A percentile compares a stretch with the other conserved stretches of the same genome.
Evolutionary conservation across 92 coral and sea anemone genomes (phyloP).

Genomic region (Desmophyllum pertusum): DNA sequence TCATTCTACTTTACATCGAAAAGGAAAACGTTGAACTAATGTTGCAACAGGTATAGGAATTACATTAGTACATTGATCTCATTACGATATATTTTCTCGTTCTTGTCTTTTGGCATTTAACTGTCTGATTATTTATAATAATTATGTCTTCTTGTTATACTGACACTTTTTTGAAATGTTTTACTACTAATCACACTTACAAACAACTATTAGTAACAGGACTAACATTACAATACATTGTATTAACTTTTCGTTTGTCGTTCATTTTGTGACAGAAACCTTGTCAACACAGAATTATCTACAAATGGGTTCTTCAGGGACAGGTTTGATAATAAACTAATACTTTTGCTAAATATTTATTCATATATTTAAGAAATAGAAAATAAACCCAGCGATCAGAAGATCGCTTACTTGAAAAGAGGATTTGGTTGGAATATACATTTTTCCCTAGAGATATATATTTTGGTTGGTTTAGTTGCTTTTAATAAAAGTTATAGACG

Average conservation of each 20-base stretch:
- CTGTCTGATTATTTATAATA: not conserved
- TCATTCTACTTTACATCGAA: slow-evolving; percentile 50
- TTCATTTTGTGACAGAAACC: slow-evolving; percentile 16
- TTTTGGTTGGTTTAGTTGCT: too few species aligned
- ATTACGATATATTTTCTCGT: too few species aligned
- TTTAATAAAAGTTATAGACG: too few species aligned
- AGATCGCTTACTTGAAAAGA: too few species aligned
- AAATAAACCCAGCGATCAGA: not conserved
- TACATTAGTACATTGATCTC: not conserved
- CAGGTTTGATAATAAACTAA: not conserved
- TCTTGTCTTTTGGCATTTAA: too few species aligned
- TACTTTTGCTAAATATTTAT: not conserved
- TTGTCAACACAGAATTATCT: not conserved
- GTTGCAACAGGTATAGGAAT: slow-evolving; percentile 44
- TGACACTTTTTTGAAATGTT: too few species aligned
- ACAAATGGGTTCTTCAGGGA: slow-evolving; percentile 28
- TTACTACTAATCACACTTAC: too few species aligned
- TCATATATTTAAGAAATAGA: not conserved
- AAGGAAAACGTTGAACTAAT: slow-evolving; percentile 15
- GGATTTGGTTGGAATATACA: too few species aligned
- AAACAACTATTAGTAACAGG: not conserved
- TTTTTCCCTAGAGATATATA: too few species aligned
- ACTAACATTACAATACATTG: not conserved
- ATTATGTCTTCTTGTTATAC: not conserved
- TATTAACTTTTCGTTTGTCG: not conserved